These are phyloP conservation scores for Pyrocephalus nanus DNA, from an alignment of 2,797 vertebrate species.

Conservation along the genomic window DNA sequence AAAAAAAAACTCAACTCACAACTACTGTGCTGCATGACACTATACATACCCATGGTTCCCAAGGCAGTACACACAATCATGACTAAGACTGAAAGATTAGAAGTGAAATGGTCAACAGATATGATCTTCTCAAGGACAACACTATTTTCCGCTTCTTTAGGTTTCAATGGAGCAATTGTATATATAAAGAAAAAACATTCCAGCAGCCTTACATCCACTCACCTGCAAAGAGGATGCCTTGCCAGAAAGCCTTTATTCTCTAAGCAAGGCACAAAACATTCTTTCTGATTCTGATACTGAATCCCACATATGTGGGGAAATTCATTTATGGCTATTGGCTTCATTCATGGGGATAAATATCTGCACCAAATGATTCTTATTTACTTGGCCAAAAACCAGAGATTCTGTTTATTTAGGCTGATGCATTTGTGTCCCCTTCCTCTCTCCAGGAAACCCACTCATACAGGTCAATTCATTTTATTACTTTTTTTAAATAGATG, in stretches of 20 bases:
- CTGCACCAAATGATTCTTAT: not conserved
- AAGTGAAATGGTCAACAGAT: not conserved
- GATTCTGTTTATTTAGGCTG: not conserved
- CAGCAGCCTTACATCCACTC: not conserved
- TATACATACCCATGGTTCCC: rapidly evolving
- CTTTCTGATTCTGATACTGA: not conserved
- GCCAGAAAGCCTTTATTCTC: not conserved
- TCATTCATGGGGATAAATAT: not conserved
- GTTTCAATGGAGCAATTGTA: not conserved
- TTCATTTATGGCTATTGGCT: not conserved
- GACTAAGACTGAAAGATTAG: not conserved
- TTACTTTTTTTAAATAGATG: not conserved
- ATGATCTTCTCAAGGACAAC: not conserved
- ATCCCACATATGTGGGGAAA: not conserved
- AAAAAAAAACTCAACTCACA: not conserved
- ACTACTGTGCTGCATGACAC: not conserved
- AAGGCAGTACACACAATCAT: not conserved
- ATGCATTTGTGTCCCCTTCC: not conserved
- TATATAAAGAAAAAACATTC: not conserved
- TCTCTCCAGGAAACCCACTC: not conserved
- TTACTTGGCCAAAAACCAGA: conserved; percentile 21
- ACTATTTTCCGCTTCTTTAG: not conserved
- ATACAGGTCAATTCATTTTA: not conserved
- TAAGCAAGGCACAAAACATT: not conserved
- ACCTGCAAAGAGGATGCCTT: not conserved